These are phyloP conservation scores for Carterocephalus palaemon DNA, from an alignment of 2,888 invertebrate species.

Conservation along the genomic window DNA sequence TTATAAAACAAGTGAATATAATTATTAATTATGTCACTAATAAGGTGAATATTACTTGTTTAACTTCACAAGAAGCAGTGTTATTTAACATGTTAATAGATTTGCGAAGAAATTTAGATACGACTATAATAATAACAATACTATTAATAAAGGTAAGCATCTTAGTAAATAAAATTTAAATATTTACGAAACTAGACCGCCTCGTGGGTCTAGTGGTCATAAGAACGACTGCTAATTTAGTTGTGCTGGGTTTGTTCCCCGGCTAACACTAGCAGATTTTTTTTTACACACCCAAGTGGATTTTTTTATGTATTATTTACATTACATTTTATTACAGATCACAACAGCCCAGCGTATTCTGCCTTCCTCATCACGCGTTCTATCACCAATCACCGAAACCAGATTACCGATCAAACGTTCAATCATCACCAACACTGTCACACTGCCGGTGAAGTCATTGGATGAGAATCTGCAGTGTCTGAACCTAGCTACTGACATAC, in stretches of 20 bases:
- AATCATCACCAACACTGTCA: neutral
- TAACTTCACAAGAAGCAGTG: too few species aligned
- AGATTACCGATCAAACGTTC: constrained; percentile 11
- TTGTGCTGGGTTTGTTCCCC: too few species aligned
- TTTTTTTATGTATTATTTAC: too few species aligned
- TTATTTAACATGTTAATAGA: too few species aligned
- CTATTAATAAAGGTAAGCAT: constrained; percentile 1
- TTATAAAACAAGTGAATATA: constrained; percentile 10
- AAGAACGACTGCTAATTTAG: too few species aligned
- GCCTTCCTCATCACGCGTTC: neutral
- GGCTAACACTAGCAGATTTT: too few species aligned
- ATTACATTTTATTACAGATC: constrained; percentile 6
- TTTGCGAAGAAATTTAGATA: neutral
- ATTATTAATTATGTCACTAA: too few species aligned
- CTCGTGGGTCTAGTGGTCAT: too few species aligned
- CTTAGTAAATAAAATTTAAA: too few species aligned
- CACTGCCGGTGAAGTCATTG: neutral
- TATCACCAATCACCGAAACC: neutral
- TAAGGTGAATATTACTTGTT: too few species aligned
- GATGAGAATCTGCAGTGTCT: constrained; percentile 13
- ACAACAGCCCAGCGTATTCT: constrained; percentile 9
- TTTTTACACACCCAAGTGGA: too few species aligned
- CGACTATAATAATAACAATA: neutral
- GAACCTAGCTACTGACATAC: constrained; percentile 10
- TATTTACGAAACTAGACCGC: too few species aligned